These are phyloP conservation scores for Melinaea marsaeus DNA, from an alignment of 2,888 invertebrate species.

Conservation along the genomic window DNA sequence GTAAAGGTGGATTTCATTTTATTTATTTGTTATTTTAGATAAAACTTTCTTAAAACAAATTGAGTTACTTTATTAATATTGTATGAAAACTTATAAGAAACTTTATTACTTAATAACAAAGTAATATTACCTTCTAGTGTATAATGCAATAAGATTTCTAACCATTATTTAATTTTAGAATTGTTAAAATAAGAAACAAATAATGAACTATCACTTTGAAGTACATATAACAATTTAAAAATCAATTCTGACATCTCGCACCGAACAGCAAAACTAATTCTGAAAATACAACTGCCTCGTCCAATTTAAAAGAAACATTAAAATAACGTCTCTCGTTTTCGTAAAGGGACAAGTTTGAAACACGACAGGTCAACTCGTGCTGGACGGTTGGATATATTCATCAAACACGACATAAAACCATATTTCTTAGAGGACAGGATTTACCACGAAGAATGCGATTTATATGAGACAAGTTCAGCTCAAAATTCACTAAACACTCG, in stretches of 20 bases:
- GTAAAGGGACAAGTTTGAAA: constrained; percentile 19
- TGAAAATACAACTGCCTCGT: constrained; percentile 23
- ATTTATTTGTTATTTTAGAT: too few relatives aligned
- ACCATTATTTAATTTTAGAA: background rate
- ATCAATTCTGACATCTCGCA: constrained; percentile 18
- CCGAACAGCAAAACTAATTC: constrained; percentile 8
- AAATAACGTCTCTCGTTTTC: constrained; percentile 2
- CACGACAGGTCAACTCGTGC: constrained; percentile 36
- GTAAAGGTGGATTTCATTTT: too few relatives aligned
- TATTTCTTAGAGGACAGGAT: constrained; percentile 55
- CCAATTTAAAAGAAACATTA: constrained; percentile 22
- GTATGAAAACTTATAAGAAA: too few relatives aligned
- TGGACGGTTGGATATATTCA: constrained; percentile 55
- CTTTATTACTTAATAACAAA: too few relatives aligned
- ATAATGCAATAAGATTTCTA: background rate
- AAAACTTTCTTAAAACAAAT: too few relatives aligned
- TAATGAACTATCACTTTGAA: constrained; percentile 13
- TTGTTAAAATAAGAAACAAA: constrained; percentile 2
- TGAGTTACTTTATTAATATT: too few relatives aligned
- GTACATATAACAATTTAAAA: constrained; percentile 23
- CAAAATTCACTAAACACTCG: constrained; percentile 55
- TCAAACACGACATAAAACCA: constrained; percentile 60
- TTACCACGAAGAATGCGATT: constrained; percentile 64
- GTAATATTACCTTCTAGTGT: background rate
- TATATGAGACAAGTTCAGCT: constrained; percentile 60